A percentile compares a stretch with the other conserved stretches of the same genome.
phyloP scores from a whole-genome alignment of 1,140 invertebrate species.

The Macrostomum lignano region DNA sequence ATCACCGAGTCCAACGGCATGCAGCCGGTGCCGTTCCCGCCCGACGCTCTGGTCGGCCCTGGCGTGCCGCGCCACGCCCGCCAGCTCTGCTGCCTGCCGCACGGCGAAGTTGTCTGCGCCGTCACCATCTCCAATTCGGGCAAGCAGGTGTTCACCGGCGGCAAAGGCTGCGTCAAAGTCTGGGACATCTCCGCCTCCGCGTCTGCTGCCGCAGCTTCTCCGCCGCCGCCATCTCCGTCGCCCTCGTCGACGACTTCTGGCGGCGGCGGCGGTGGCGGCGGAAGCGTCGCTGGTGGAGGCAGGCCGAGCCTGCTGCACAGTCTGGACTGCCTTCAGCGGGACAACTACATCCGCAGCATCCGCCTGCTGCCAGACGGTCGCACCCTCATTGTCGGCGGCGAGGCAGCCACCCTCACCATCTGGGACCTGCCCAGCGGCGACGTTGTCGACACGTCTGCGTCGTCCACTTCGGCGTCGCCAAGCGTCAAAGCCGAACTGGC shows the following conservation, averaged over 20 bases:
- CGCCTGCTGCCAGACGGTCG: slow-evolving; percentile 63
- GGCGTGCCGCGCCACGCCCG: slow-evolving; percentile 41
- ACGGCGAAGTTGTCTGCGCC: slow-evolving; percentile 75
- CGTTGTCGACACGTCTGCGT: too few relatives aligned
- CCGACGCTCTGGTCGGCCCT: slow-evolving; percentile 30
- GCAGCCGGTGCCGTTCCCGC: slow-evolving; percentile 2
- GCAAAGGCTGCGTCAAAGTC: slow-evolving; percentile 82
- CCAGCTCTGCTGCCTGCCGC: slow-evolving; percentile 33
- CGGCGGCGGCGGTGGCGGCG: too few relatives aligned
- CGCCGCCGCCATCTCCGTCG: too few relatives aligned
- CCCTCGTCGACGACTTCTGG: too few relatives aligned
- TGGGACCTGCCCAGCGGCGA: slow-evolving; percentile 68
- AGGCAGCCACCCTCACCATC: slow-evolving; percentile 73
- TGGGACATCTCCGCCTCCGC: slow-evolving; percentile 34
- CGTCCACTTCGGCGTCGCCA: slow-evolving; percentile 17
- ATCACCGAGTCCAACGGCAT: slow-evolving; percentile 1
- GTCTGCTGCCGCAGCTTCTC: neutral
- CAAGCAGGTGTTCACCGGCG: slow-evolving; percentile 75
- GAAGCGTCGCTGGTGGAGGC: too few relatives aligned
- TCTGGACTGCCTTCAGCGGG: slow-evolving; percentile 3
- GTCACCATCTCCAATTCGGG: slow-evolving; percentile 62
- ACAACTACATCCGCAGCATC: slow-evolving; percentile 60
- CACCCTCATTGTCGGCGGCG: slow-evolving; percentile 83
- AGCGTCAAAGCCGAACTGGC: slow-evolving; percentile 39
- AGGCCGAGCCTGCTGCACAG: neutral